A percentile compares a stretch with the other conserved stretches of the same genome.
Evolutionary conservation across 2,888 invertebrate species (phyloP).

Genomic region (Sphaerophoria rueppellii): DNA sequence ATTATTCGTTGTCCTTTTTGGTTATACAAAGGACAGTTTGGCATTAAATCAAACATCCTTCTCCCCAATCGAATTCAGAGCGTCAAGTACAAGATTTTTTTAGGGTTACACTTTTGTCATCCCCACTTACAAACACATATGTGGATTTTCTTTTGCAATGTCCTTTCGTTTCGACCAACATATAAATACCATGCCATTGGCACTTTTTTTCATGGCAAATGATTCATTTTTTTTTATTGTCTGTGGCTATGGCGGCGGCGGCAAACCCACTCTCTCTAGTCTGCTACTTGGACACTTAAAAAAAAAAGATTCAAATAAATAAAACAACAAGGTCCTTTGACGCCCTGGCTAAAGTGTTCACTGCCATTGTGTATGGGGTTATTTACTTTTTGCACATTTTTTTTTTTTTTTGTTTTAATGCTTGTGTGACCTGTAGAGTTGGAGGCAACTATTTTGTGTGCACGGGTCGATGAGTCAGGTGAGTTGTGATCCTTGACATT

Average conservation of each 20-base stretch:
- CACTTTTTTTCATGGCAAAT: constrained; percentile 61
- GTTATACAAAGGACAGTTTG: constrained; percentile 40
- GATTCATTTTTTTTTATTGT: constrained; percentile 64
- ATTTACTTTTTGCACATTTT: constrained; percentile 10
- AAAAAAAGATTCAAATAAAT: neutral
- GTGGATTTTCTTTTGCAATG: constrained; percentile 19
- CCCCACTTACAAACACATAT: neutral
- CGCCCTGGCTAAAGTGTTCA: constrained; percentile 13
- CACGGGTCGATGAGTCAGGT: constrained; percentile 24
- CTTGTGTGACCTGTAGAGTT: constrained; percentile 56
- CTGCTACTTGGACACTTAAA: constrained; percentile 28
- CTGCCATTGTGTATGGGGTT: neutral
- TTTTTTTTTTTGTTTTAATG: neutral
- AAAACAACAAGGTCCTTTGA: constrained; percentile 43
- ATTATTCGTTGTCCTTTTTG: constrained; percentile 42
- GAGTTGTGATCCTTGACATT: constrained; percentile 64
- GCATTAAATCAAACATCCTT: constrained; percentile 46
- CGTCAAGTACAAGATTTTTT: constrained; percentile 54
- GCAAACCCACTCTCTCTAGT: constrained; percentile 31
- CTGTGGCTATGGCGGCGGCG: constrained; percentile 37
- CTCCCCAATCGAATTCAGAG: neutral
- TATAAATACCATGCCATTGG: constrained; percentile 57
- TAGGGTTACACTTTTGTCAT: constrained; percentile 8
- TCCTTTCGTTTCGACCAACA: constrained; percentile 37
- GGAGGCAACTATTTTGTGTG: constrained; percentile 54